Percentiles rank a stretch among this genome's conserved stretches.
Conservation (phyloP, 2,113 vertebrate genomes). For the Cisticola juncidis region DNA sequence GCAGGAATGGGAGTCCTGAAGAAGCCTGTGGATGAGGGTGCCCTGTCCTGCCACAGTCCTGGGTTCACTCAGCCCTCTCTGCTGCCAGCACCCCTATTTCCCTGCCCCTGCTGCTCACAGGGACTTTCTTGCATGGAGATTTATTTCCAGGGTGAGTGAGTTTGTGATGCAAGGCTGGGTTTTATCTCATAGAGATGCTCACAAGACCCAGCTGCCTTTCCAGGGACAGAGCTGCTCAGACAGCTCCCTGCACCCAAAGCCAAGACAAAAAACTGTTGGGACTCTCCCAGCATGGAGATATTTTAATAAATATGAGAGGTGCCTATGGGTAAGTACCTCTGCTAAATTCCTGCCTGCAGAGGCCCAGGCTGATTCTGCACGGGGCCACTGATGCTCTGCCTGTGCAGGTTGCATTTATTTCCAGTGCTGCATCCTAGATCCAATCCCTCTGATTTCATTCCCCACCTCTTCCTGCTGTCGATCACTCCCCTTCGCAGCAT, state of each 20-base stretch:
- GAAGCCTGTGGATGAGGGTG: background rate
- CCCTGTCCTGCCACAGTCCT: background rate
- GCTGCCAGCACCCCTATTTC: background rate
- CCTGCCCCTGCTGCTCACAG: background rate
- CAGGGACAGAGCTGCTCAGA: background rate
- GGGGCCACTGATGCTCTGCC: rapidly evolving
- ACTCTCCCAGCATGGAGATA: background rate
- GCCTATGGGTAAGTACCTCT: background rate
- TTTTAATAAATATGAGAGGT: background rate
- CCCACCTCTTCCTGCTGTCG: background rate
- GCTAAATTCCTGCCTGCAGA: background rate
- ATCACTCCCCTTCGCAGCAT: background rate
- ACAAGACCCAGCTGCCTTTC: background rate
- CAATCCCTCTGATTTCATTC: background rate
- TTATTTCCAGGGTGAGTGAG: background rate
- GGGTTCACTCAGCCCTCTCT: background rate
- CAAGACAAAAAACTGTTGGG: background rate
- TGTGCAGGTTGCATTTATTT: background rate
- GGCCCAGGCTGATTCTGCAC: background rate
- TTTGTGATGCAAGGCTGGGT: background rate
- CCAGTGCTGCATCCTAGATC: background rate
- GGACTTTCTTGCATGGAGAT: background rate
- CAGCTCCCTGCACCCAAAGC: background rate
- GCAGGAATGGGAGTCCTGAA: background rate
- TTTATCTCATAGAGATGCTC: background rate